These are phyloP conservation scores for Enteromius radiatus DNA, from an alignment of 2,797 vertebrate species.

Conservation along the genomic window DNA sequence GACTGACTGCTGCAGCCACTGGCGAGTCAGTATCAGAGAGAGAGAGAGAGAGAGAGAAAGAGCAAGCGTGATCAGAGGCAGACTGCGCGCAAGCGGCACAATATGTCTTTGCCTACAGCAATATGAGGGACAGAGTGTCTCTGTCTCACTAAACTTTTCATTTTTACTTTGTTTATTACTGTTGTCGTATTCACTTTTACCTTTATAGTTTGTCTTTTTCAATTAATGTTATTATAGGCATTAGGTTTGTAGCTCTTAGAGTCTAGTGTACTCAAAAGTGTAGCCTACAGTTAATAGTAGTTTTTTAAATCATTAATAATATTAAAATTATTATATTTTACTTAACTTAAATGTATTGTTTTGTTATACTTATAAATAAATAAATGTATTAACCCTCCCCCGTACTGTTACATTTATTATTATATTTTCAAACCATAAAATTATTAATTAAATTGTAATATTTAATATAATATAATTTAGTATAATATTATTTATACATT, in stretches of 20 bases:
- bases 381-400: background rate
- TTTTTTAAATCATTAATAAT: background rate
- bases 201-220: background rate
- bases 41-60: conserved; percentile 21
- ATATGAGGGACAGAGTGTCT: background rate
- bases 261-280: background rate
- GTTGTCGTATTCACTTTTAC: background rate
- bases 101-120: background rate
- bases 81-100: background rate
- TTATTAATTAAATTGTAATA: no score
- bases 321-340: no score
- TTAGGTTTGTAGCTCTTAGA: background rate
- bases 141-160: background rate
- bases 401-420: background rate
- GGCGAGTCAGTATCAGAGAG: conserved; percentile 42
- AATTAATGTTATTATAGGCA: background rate
- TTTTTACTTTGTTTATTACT: background rate
- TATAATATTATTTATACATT: no score
- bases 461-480: no score
- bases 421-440: no score
- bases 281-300: background rate
- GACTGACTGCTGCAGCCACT: conserved; percentile 57
- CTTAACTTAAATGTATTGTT: background rate
- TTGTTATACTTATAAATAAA: background rate
- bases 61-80: conserved; percentile 7